Evolutionary conservation across 2,888 invertebrate species (phyloP).

Genomic region (Ganaspis brasiliensis): DNA sequence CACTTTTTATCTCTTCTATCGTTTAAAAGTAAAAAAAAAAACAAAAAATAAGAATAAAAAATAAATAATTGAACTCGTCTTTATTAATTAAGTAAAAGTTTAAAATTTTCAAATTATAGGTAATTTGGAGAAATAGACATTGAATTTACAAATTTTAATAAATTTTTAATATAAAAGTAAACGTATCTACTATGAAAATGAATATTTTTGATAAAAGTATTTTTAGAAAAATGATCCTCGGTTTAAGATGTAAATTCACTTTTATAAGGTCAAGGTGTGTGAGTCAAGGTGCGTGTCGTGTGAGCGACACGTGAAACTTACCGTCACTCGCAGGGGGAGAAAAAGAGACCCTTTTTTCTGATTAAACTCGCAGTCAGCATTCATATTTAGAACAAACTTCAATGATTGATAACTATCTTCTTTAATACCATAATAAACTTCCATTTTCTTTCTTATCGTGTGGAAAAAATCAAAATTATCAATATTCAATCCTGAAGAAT

Average conservation of each 20-base stretch:
- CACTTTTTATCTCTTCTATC: background rate
- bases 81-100: no score
- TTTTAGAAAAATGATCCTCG: background rate
- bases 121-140: no score
- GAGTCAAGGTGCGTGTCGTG: constrained; percentile 20
- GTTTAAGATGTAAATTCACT: background rate
- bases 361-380: background rate
- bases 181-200: background rate
- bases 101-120: no score
- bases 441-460: background rate
- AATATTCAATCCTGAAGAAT: background rate
- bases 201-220: background rate
- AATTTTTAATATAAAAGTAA: no score
- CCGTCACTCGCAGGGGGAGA: background rate
- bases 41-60: no score
- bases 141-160: no score
- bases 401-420: constrained; percentile 6
- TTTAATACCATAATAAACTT: constrained; percentile 6
- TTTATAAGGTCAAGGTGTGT: background rate
- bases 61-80: no score
- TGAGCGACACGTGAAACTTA: background rate
- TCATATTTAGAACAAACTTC: no score
- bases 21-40: no score
- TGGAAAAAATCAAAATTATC: constrained; percentile 3
- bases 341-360: background rate